Evolutionary conservation across 1,140 invertebrate genomes (phyloP).

Genomic region (Camponotus vicinus): DNA sequence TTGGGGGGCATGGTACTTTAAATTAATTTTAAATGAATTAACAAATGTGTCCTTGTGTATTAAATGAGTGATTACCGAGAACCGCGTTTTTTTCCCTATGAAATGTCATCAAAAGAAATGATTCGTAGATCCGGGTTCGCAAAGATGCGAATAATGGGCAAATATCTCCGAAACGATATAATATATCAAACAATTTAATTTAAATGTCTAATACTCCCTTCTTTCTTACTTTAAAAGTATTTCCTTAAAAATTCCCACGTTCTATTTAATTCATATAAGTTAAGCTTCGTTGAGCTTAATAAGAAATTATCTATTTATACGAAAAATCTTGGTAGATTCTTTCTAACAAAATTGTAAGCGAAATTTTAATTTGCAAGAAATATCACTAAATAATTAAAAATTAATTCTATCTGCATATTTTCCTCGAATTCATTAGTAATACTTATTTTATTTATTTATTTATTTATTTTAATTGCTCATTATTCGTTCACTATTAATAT

Average conservation of each 20-base stretch:
- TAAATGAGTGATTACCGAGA: slow-evolving; percentile 19
- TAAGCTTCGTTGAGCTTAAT: background rate
- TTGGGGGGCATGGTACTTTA: background rate
- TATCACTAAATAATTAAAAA: background rate
- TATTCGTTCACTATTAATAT: background rate
- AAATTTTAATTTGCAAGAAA: background rate
- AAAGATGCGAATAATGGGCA: background rate
- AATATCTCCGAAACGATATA: background rate
- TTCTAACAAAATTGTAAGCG: background rate
- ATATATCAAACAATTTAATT: slow-evolving; percentile 14
- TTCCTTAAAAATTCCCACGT: background rate
- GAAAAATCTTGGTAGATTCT: background rate
- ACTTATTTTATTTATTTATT: background rate
- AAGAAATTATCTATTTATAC: background rate
- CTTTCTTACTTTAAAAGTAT: background rate
- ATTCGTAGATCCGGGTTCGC: background rate
- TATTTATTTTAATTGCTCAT: background rate
- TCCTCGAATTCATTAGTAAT: background rate
- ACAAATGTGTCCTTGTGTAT: background rate
- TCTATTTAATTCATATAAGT: background rate
- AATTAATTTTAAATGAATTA: slow-evolving; percentile 47
- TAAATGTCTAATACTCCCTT: background rate
- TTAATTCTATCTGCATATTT: background rate
- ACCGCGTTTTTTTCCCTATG: background rate
- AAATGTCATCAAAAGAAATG: background rate